These are phyloP conservation scores for Timema podura DNA, from an alignment of 2,888 invertebrate species.

Conservation along the genomic window DNA sequence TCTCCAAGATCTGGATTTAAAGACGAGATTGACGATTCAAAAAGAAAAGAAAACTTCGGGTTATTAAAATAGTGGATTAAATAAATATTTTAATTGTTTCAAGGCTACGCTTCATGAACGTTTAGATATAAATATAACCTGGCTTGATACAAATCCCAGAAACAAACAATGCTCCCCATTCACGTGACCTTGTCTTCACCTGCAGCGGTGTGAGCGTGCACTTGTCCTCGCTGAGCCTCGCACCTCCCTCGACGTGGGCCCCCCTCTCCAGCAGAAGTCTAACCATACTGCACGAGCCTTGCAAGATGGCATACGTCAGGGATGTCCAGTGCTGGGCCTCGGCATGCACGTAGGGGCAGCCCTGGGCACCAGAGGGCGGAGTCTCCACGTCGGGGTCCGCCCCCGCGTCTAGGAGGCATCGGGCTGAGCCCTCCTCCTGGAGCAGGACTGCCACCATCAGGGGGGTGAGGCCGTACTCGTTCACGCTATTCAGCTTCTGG, in stretches of 20 bases:
- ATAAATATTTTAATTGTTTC: no score
- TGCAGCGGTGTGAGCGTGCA: conserved; percentile 85
- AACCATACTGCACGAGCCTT: conserved; percentile 49
- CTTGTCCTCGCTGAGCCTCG: conserved; percentile 75
- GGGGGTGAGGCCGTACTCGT: conserved; percentile 74
- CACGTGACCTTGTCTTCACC: no score
- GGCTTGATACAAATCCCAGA: no score
- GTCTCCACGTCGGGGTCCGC: conserved; percentile 81
- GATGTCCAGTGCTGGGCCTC: conserved; percentile 85
- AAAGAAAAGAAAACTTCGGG: no score
- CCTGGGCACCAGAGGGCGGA: conserved; percentile 51
- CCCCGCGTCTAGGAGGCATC: conserved; percentile 72
- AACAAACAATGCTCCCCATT: no score
- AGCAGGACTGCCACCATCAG: conserved; percentile 78
- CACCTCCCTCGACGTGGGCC: conserved; percentile 82
- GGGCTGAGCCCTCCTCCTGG: conserved; percentile 73
- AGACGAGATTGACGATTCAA: no score
- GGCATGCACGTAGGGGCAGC: conserved; percentile 54
- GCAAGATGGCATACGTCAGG: conserved; percentile 69
- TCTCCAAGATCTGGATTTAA: no score
- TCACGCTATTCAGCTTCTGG: conserved; percentile 65
- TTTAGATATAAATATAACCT: no score
- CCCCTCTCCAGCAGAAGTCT: conserved; percentile 71
- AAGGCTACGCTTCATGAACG: no score
- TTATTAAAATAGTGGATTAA: no score